Percentiles rank a stretch among this genome's conserved stretches.
These are phyloP conservation scores for Acholoe squamosa DNA, from an alignment of 2,888 invertebrate genomes.

Conservation along the genomic window DNA sequence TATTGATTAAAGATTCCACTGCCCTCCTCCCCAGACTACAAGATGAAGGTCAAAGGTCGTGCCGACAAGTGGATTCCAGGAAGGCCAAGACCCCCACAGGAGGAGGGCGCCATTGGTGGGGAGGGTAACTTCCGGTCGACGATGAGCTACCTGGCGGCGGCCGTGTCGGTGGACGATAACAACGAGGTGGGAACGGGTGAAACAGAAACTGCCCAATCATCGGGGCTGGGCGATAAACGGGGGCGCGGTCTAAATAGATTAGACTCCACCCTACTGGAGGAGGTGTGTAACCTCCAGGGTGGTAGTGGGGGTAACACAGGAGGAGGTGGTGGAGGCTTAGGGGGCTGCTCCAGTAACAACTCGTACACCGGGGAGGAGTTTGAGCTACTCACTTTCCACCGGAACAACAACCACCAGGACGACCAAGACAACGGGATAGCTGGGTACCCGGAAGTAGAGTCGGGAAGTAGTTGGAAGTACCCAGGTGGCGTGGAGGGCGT, in stretches of 20 bases:
- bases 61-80: slow-evolving; percentile 26
- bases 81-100: background rate
- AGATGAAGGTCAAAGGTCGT: slow-evolving; percentile 48
- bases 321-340: background rate
- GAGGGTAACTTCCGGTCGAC: slow-evolving; percentile 42
- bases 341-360: slow-evolving; percentile 5
- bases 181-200: slow-evolving; percentile 12
- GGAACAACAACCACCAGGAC: background rate
- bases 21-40: background rate
- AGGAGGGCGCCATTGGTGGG: slow-evolving; percentile 51
- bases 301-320: background rate
- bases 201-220: background rate
- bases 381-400: slow-evolving; percentile 9
- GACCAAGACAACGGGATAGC: background rate
- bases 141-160: background rate
- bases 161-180: slow-evolving; percentile 44
- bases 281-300: background rate
- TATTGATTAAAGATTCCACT: background rate
- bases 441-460: background rate
- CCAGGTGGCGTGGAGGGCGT: background rate
- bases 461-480: background rate
- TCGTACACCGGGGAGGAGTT: slow-evolving; percentile 18
- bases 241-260: background rate
- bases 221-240: background rate
- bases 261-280: background rate